These are phyloP conservation scores for Halcyon malimbica DNA, from an alignment of 2,113 vertebrate genomes.

Conservation along the genomic window DNA sequence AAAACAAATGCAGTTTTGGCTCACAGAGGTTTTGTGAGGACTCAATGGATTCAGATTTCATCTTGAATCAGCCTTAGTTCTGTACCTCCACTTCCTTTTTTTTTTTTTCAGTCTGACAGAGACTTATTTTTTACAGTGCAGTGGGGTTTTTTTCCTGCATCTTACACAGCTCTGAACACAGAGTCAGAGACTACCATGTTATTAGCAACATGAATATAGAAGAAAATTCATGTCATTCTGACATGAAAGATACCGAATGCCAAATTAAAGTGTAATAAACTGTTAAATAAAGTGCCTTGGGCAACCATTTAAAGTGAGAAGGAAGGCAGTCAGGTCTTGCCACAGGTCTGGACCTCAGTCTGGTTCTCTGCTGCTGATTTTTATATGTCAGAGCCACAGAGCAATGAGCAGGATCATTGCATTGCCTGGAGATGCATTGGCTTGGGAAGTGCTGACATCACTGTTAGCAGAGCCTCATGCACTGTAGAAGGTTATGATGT, in stretches of 20 bases:
- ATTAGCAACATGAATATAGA: fast-evolving
- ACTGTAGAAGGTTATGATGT: neutral
- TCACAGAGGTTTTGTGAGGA: neutral
- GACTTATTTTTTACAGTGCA: neutral
- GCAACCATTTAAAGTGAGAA: neutral
- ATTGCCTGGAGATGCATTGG: neutral
- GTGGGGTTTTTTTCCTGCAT: fast-evolving
- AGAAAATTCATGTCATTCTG: neutral
- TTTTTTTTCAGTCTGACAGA: neutral
- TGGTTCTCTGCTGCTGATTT: neutral
- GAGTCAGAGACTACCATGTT: neutral
- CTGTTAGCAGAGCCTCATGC: neutral
- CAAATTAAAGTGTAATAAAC: neutral
- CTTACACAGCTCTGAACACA: neutral
- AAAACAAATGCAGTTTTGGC: fast-evolving
- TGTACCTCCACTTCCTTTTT: neutral
- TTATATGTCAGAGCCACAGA: neutral
- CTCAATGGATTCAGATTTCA: neutral
- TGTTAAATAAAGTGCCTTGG: neutral
- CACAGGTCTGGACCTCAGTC: neutral
- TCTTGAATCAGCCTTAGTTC: neutral
- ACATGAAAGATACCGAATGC: neutral
- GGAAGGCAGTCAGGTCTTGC: neutral
- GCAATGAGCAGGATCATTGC: neutral
- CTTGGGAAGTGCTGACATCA: neutral